Evolutionary conservation across 2,797 vertebrate species (phyloP).

Genomic region (Brotogeris chrysoptera): DNA sequence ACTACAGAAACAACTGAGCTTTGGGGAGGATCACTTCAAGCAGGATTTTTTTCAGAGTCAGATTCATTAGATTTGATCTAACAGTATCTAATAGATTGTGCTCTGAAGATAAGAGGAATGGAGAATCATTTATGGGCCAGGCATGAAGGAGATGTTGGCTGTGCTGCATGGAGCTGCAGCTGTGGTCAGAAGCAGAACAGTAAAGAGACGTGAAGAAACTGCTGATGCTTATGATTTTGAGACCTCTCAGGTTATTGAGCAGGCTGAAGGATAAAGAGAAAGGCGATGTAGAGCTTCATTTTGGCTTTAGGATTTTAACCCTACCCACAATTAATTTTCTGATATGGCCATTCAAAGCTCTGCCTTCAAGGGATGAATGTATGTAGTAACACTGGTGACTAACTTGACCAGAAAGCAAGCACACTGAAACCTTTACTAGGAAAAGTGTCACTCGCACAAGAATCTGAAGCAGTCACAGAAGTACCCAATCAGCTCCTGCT

Average conservation of each 20-base stretch:
- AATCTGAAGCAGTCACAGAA: background rate
- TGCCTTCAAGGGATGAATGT: background rate
- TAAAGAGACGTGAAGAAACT: background rate
- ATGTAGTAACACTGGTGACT: background rate
- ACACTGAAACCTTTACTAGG: background rate
- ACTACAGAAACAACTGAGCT: background rate
- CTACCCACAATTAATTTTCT: background rate
- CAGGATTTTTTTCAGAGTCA: background rate
- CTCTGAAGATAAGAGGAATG: background rate
- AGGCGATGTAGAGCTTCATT: background rate
- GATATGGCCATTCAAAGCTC: background rate
- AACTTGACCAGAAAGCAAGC: background rate
- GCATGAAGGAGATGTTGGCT: background rate
- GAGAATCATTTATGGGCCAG: background rate
- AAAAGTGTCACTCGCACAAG: background rate
- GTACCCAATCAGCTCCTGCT: background rate
- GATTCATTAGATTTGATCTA: background rate
- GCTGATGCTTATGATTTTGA: background rate
- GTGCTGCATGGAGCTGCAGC: background rate
- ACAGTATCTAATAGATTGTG: background rate
- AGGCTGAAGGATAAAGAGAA: background rate
- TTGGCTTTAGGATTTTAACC: background rate
- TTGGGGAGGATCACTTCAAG: background rate
- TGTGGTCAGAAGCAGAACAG: background rate
- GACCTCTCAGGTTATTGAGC: background rate